A percentile compares a stretch with the other conserved stretches of the same genome.
These are phyloP conservation scores for Momotus momota DNA, from an alignment of 2,797 vertebrate species.

Conservation along the genomic window DNA sequence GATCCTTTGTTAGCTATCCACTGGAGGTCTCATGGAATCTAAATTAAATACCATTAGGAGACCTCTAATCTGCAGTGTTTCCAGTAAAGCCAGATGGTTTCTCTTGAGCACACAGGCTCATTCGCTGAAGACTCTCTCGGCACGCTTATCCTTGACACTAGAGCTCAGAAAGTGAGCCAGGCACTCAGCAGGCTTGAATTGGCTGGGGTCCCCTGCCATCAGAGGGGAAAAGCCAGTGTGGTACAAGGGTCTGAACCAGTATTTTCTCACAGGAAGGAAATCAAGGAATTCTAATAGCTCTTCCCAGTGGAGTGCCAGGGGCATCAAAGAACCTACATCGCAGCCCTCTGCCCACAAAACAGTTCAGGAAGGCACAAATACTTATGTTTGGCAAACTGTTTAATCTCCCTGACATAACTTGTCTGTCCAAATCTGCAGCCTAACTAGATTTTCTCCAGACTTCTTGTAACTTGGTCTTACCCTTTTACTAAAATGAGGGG, in stretches of 20 bases:
- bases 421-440: conserved; percentile 15
- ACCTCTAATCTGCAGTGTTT: conserved; percentile 48
- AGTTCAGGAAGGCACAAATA: background rate
- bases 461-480: conserved; percentile 51
- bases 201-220: background rate
- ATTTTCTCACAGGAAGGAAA: conserved; percentile 17
- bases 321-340: background rate
- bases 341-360: background rate
- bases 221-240: conserved; percentile 24
- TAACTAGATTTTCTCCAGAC: conserved; percentile 43
- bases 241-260: conserved; percentile 14
- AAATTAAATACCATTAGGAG: conserved; percentile 59
- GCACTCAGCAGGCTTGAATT: background rate
- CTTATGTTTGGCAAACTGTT: background rate
- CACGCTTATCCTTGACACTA: background rate
- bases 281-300: background rate
- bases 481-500: conserved; percentile 59
- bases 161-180: background rate
- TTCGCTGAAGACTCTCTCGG: background rate
- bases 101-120: conserved; percentile 29
- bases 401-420: conserved; percentile 6
- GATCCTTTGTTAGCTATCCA: conserved; percentile 54
- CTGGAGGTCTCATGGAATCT: conserved; percentile 38
- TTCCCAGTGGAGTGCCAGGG: background rate
- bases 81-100: conserved; percentile 47